Percentiles rank a stretch among this genome's conserved stretches.
phyloP scores from a whole-genome alignment of 2,888 invertebrate species.

The Cephonodes hylas region DNA sequence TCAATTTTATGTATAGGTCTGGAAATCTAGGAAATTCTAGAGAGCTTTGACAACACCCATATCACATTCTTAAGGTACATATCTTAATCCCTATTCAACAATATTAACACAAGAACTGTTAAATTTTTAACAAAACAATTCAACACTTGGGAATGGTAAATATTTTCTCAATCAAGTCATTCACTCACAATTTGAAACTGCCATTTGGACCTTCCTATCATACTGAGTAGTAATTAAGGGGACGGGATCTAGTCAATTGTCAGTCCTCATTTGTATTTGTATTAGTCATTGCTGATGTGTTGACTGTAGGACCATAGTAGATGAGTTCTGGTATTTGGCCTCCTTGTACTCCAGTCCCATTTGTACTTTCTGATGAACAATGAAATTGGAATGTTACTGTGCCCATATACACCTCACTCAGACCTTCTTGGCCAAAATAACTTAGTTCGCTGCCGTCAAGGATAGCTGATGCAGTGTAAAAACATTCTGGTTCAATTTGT shows the following conservation, averaged over 20 bases:
- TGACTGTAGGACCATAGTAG: conserved; percentile 92
- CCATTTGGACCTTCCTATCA: conserved; percentile 38
- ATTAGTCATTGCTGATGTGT: conserved; percentile 54
- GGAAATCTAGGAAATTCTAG: conserved; percentile 60
- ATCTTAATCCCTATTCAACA: conserved; percentile 60
- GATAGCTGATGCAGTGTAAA: conserved; percentile 97
- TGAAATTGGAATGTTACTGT: conserved; percentile 98
- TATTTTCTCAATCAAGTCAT: conserved; percentile 10
- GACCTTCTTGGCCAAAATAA: conserved; percentile 98
- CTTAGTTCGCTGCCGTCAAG: conserved; percentile 96
- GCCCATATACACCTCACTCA: conserved; percentile 96
- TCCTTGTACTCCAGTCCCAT: conserved; percentile 98
- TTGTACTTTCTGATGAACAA: conserved; percentile 98
- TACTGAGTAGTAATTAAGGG: conserved; percentile 60
- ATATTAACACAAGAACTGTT: conserved; percentile 61
- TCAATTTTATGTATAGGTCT: conserved; percentile 53
- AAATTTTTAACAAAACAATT: conserved; percentile 56
- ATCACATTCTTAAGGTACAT: conserved; percentile 74
- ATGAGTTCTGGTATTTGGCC: conserved; percentile 98
- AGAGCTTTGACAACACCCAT: conserved; percentile 78
- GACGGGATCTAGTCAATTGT: conserved; percentile 56
- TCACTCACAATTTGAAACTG: conserved; percentile 8
- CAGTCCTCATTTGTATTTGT: conserved; percentile 75
- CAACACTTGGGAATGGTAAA: conserved; percentile 64
- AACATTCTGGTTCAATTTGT: conserved; percentile 95